Evolutionary conservation across 2,797 vertebrate species (phyloP), one percentile per base, ranked within the genome.

Genomic region (Loriculus beryllinus): DNA sequence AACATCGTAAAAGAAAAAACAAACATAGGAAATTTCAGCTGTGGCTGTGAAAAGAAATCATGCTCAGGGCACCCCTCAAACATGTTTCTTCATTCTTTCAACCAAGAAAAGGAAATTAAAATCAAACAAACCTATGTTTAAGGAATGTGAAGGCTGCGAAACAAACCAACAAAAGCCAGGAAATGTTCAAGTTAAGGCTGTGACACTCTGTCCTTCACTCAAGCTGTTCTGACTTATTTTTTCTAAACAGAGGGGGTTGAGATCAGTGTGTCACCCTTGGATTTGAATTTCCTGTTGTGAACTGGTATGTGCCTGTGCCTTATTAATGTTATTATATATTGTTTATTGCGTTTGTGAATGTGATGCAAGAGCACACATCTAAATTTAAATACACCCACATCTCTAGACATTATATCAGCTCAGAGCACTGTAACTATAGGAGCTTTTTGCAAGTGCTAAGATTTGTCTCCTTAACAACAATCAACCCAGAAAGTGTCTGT

Each of bases 91-190:
- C 83, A 95, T 96, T 91, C 86, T 96, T 93, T 88, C 82, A 92
- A 95, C 72, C 21, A 93, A 97, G 95, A 93, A 96, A 96, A 96
- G 96, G 96, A 96, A 97, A 97, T 97, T 94, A 96, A 97, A 97
- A 96, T 95, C 96, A 96, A 96, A 96, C 95, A 96, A 96, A 95
- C 93, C 94, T 93, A 72, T 94, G 95, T 95, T 97, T 96, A 95
- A 96, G 92, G 93, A 97, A 97, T 95, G 95, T 94, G 96, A 96
- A 96, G 94, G 92, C 93, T 97, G 95, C 85, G 95, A 96, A 96
- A 92, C 93, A 96, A 97, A 97, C 93, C 94, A 96, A 96, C 95
- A 96, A 96, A 97, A 96, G 91, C 93, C 96, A 96, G 96, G 96
- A 97, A 97, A 96, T 92, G 93, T 96, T 93, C 92, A 62, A 96